Conservation (phyloP, 2,888 invertebrate genomes). For the Ernsta delagoae region DNA sequence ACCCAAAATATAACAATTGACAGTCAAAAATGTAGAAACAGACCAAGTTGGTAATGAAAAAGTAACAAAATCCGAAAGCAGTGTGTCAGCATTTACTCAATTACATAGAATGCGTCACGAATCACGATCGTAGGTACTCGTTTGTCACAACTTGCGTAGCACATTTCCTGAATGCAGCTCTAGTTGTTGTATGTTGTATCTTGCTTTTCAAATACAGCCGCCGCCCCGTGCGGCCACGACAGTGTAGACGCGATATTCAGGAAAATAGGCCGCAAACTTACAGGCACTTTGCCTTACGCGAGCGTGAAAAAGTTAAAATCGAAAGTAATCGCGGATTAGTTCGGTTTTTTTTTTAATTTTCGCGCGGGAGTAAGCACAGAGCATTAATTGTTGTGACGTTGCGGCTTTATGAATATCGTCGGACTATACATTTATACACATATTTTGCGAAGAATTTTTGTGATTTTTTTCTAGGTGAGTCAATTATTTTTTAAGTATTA, state of each 20-base stretch:
- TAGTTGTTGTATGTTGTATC: neutral
- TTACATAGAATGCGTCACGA: too few species aligned
- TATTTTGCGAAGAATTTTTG: neutral
- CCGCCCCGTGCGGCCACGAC: conserved; percentile 44
- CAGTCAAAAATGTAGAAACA: too few species aligned
- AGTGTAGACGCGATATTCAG: conserved; percentile 64
- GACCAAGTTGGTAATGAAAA: too few species aligned
- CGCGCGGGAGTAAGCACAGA: conserved; percentile 11
- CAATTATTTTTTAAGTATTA: neutral
- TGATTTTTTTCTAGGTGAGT: conserved; percentile 12
- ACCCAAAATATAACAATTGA: too few species aligned
- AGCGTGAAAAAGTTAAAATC: conserved; percentile 55
- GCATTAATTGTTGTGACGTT: neutral
- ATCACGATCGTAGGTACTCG: too few species aligned
- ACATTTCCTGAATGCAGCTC: too few species aligned
- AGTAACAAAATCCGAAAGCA: too few species aligned
- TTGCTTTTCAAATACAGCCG: conserved; percentile 31
- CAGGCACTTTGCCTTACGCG: conserved; percentile 56
- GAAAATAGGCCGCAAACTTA: conserved; percentile 68
- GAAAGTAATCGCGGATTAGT: conserved; percentile 54
- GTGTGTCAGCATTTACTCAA: too few species aligned
- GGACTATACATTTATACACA: neutral
- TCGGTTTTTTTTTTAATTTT: conserved; percentile 39
- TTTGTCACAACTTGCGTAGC: too few species aligned
- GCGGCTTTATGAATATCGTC: conserved; percentile 6